Evolutionary conservation across 2,113 vertebrate genomes (phyloP).

Genomic region (Narcine bancroftii): DNA sequence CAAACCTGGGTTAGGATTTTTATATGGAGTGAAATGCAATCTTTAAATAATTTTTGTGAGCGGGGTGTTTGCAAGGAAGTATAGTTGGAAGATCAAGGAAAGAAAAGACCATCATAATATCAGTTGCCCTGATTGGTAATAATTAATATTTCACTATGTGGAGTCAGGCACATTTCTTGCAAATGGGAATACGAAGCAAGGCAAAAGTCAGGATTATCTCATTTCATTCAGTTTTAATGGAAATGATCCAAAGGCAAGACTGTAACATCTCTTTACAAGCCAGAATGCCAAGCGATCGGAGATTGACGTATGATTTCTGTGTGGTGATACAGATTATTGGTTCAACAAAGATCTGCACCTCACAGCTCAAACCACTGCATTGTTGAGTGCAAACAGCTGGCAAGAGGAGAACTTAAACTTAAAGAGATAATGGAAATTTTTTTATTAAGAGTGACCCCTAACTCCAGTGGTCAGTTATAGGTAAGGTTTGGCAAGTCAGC

Average conservation of each 20-base stretch:
- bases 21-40: not conserved
- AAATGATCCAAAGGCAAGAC: not conserved
- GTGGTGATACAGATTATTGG: too few species aligned
- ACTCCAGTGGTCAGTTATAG: not conserved
- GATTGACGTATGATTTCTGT: too few species aligned
- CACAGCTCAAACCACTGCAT: not conserved
- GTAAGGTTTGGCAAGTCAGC: not conserved
- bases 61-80: not conserved
- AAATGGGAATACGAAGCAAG: not conserved
- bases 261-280: not conserved
- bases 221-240: not conserved
- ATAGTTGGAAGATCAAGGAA: not conserved
- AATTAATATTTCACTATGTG: not conserved
- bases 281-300: not conserved
- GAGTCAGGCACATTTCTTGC: not conserved
- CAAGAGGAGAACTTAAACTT: not conserved
- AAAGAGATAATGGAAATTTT: not conserved
- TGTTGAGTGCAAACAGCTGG: not conserved
- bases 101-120: not conserved
- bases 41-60: not conserved
- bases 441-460: not conserved
- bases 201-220: not conserved
- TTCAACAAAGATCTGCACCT: too few species aligned
- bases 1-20: not conserved
- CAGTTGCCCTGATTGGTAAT: not conserved